These are phyloP conservation scores for Pseudobourletiella spinata DNA, from an alignment of 1,140 invertebrate species.

Conservation along the genomic window DNA sequence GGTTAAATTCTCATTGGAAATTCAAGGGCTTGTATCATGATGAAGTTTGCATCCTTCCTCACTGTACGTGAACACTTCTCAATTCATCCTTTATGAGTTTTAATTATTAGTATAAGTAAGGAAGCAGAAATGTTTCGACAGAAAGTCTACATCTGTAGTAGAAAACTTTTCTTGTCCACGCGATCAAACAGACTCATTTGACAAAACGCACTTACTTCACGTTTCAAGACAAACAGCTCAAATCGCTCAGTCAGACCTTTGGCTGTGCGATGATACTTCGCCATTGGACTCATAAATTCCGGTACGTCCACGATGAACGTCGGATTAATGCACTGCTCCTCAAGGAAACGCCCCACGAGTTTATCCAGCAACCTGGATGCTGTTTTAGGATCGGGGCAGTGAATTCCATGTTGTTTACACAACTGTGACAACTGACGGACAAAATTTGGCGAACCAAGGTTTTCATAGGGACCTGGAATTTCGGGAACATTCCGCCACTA, in stretches of 20 bases:
- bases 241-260: conserved; percentile 91
- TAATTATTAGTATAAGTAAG: too few species aligned
- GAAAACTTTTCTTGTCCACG: too few species aligned
- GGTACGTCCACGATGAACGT: conserved; percentile 97
- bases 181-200: background rate
- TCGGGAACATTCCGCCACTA: too few species aligned
- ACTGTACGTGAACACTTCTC: too few species aligned
- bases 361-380: conserved; percentile 90
- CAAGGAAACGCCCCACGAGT: conserved; percentile 89
- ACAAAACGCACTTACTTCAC: conserved; percentile 54
- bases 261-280: conserved; percentile 88
- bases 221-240: conserved; percentile 94
- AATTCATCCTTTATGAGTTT: too few species aligned
- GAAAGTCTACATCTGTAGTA: too few species aligned
- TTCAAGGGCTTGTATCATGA: background rate
- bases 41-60: too few species aligned
- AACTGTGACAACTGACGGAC: conserved; percentile 70
- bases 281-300: conserved; percentile 96
- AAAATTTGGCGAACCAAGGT: conserved; percentile 54
- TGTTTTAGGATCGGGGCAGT: conserved; percentile 86
- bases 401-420: conserved; percentile 77
- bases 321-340: conserved; percentile 91
- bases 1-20: background rate
- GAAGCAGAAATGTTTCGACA: too few species aligned
- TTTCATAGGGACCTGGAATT: conserved; percentile 46